Evolutionary conservation across 2,888 invertebrate genomes (phyloP), one percentile per base, ranked within the genome.

Genomic region (Mesorhabditis belari): DNA sequence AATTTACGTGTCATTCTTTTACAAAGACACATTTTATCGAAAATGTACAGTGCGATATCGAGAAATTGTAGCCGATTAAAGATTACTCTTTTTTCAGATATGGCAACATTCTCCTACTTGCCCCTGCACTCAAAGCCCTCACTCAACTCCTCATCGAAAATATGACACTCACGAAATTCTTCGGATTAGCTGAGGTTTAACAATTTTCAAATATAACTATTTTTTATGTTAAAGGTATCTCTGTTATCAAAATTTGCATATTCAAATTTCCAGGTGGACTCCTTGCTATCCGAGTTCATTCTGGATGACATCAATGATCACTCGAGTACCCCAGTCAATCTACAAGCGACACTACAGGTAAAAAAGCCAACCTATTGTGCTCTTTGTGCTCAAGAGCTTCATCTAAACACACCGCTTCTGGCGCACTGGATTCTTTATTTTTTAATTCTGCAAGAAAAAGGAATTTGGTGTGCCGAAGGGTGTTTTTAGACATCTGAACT

Each of bases 151-250:
- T 79, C 44, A 80, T 79, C 57, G 79, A 79, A 63, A 79, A 79
- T 60, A 79, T 79, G 77, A 79, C 77, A 4, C 67, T 79, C 35
- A 80, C 77, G 23, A 77, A 76, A 67, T 79, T 79, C 64, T 79
- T 79, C 64, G 79, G 79, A 27, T 65, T 79, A 52, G 77, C 77
- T 5, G 79, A 79, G 67, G 73, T 73, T 55, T 49, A 28, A 19
- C 12, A 23, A 23, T 9, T 53, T 6, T 52, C 50, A 2, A 21
- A 5, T 55, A 28, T 28, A 28, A 12, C 21, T 26, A 29, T 25
- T 19, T 19, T 17, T 21, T 27, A 21, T 12, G 1, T 26, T 28
- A 25, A 19, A 28, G 17, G 4, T 23, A 4, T 26, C n/a, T 21
- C n/a, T 5, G 5, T 23, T 17, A 21, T 1, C n/a, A 50, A 52